Conservation (phyloP, 1,140 invertebrate genomes). For the Listronotus oregonensis region DNA sequence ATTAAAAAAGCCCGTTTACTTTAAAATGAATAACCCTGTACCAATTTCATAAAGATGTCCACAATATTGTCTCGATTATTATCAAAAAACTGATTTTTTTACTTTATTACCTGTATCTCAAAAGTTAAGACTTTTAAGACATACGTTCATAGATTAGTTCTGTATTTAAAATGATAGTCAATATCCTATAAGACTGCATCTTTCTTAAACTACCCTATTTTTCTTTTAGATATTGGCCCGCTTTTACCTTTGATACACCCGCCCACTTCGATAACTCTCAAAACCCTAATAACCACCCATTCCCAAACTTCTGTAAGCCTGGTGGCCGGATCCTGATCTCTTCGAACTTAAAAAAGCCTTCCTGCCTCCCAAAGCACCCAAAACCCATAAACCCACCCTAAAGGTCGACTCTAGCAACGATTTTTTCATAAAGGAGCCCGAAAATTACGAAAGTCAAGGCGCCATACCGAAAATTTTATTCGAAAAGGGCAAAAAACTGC, state of each 20-base stretch:
- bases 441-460: not conserved
- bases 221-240: not conserved
- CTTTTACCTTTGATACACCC: not conserved
- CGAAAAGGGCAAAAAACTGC: slow-evolving; percentile 13
- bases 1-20: no score
- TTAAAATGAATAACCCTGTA: no score
- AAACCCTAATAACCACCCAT: not conserved
- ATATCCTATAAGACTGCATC: no score
- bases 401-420: slow-evolving; percentile 9
- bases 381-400: not conserved
- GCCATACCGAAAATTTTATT: not conserved
- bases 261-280: not conserved
- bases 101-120: no score
- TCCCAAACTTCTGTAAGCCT: slow-evolving; percentile 8
- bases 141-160: no score
- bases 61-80: no score
- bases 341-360: slow-evolving; percentile 19
- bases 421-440: slow-evolving; percentile 31
- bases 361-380: not conserved
- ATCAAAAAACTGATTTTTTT: no score
- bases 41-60: no score
- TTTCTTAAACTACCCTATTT: no score
- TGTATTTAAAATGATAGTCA: no score
- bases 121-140: no score
- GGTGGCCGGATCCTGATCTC: slow-evolving; percentile 15